phyloP scores from a whole-genome alignment of 1,140 invertebrate species.

The Pectinophora gossypiella region DNA sequence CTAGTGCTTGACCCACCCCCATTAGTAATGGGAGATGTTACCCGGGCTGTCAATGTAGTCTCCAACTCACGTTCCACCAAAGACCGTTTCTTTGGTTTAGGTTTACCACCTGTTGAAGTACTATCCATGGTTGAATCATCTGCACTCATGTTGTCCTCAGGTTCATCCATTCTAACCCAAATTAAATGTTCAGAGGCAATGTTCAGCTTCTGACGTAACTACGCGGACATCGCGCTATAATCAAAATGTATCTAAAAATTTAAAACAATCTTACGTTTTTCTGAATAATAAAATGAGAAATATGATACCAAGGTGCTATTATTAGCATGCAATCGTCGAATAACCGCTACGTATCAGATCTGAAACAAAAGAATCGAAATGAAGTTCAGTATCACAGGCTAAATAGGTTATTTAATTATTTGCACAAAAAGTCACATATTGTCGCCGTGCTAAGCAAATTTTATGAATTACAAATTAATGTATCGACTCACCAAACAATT shows the following conservation, averaged over 20 bases:
- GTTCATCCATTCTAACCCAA: slow-evolving; percentile 50
- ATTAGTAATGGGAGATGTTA: slow-evolving; percentile 49
- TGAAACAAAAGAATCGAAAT: slow-evolving; percentile 70
- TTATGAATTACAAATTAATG: slow-evolving; percentile 33
- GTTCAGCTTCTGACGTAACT: slow-evolving; percentile 36
- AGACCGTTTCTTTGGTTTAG: slow-evolving; percentile 55
- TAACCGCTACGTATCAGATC: slow-evolving; percentile 21
- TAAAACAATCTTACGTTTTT: slow-evolving; percentile 18
- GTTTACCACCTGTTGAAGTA: slow-evolving; percentile 24
- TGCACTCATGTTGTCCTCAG: slow-evolving; percentile 49
- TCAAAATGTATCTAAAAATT: slow-evolving; percentile 14
- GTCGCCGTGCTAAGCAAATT: slow-evolving; percentile 10
- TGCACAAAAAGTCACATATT: slow-evolving; percentile 23
- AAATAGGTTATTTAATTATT: slow-evolving; percentile 53
- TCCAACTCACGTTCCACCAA: slow-evolving; percentile 59
- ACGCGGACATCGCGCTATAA: slow-evolving; percentile 17
- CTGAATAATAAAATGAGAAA: slow-evolving; percentile 27
- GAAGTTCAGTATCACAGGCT: slow-evolving; percentile 45
- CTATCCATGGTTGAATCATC: slow-evolving; percentile 34
- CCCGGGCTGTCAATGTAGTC: slow-evolving; percentile 50
- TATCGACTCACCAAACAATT: slow-evolving; percentile 17
- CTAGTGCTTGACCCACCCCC: slow-evolving; percentile 46
- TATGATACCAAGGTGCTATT: slow-evolving; percentile 17
- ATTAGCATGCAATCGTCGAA: slow-evolving; percentile 24
- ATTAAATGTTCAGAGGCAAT: slow-evolving; percentile 6